Evolutionary conservation across 1,140 invertebrate genomes (phyloP), one percentile per base, ranked within the genome.

Genomic region (Scaptomyza pallida): DNA sequence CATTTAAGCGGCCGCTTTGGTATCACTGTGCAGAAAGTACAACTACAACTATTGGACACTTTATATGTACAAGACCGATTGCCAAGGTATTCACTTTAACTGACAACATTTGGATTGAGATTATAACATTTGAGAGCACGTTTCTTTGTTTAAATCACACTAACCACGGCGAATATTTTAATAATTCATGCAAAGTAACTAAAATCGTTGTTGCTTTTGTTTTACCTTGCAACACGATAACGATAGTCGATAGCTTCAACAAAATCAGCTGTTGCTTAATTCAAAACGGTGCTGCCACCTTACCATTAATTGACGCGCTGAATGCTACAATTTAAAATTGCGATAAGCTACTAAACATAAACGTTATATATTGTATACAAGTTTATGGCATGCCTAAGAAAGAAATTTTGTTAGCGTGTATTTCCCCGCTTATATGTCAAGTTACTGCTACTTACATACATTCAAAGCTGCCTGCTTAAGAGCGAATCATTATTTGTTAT

Each of bases 1-100:
- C 78, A 86, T 85, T 72, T 72, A 45, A 69, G 57, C 57, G 51
- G 55, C 63, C 55, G 47, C 61, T 51, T 50, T 65, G 19, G 60
- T 55, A 71, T 50, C 60, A 71, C 61, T 56, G 50, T 70, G 67
- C 51, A 56, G 43, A 61, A 77, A 77, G 9, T 51, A 71, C 61
- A 71, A 56, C 43, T 70, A 64, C 17, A 63, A 54, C 51, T 33
- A 9, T 63, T 50, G 43, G 5, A 5, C 33, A 43, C 50, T 55
- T 48, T 55, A 33, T 54, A 40, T 47, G 21, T 21, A 55, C 37
- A 15, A 19, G 12, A 21, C 10, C 47, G 15, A 33, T 12, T 43
- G 35, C 17, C 17, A 13, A 26, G 9, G 1, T 23, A 19, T 21
- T 52, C 16, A 51, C 23, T 43, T 17, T 5, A 43, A 16, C 23